Base-by-base conservation (phyloP, 2,888 invertebrate species). In the Liodrosophila aerea region DNA sequence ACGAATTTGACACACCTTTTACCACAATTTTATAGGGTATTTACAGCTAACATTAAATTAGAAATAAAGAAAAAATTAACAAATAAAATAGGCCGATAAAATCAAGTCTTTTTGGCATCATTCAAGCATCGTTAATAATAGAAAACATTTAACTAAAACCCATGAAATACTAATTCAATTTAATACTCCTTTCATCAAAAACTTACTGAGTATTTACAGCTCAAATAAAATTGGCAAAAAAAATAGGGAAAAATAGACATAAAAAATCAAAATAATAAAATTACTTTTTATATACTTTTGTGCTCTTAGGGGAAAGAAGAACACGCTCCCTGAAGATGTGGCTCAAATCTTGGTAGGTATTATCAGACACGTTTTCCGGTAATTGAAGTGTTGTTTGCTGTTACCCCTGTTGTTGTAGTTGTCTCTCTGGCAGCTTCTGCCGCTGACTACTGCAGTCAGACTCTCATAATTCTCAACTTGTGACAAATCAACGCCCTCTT, bases 351-450 rank as follows among this genome's bases (percentile, higher is more conserved):
- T 44, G 29, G 54, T 44, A 76, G 82, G 86, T 83, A 83, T 77
- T 85, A 83, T 76, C 74, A 57, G 73, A 86, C 87, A 87, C 85
- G 86, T 86, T 86, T 86, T 86, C 86, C 86, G 75, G 87, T 82
- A 78, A 82, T 86, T 87, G 76, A 85, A 85, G 83, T 86, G 76
- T 58, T 86, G 76, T 58, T 71, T 70, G 56, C 64, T 71, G 63
- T 52, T 65, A 45, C 52, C 43, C 60, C 51, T 61, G 44, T 54
- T 50, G 53, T 37, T 47, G 34, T 18, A 44, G 39, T 31, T 43
- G 27, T 51, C 16, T 11, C 46, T 47, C 9, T 43, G 64, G 73
- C 76, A 83, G 80, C 84, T 83, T 69, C 49, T 65, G 53, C 40
- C 58, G 64, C 66, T 61, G 59, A 51, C 69, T 61, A 53, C 64